Base-by-base conservation (phyloP, 2,113 vertebrate genomes). In the Cebidichthys violaceus region DNA sequence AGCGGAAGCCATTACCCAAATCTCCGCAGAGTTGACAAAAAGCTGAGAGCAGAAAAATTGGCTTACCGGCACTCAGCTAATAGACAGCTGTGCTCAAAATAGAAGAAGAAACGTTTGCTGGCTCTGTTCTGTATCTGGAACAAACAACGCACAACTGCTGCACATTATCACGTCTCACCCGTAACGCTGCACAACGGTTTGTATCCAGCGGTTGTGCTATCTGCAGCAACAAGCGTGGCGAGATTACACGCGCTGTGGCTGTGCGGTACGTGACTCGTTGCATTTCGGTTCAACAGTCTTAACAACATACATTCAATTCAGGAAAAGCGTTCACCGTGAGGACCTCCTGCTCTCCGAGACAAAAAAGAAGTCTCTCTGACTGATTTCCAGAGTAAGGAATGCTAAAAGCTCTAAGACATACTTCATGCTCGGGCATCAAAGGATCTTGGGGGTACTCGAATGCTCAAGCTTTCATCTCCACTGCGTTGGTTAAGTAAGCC, bases 391-490 rank as follows among this genome's bases (percentile, higher is more conserved):
- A 86, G 86, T 81, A 79, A 91, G 87, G 89, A 90, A 90, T 77
- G 85, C 86, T 91, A 78, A 92, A 86, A 92, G 88, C 88, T 75
- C 85, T 88, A 60, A 81, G 89, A 89, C 87, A 85, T 82, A 87
- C 91, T 91, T 92, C 88, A 92, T 81, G 87, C 85, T 86, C 9
- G 72, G 77, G 73, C 79, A 89, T 93, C 90, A 92, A 89, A 92
- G 87, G 79, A 75, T 61, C 59, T 62, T 29, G 22, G 31, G 61
- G 81, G 87, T 70, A 70, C 89, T 92, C 20, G 4, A 92, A 84
- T 71, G 91, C 70, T 92, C 73, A 84, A 84, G 87, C 85, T 92
- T 92, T 92, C 81, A 89, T 91, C 86, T 87, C 79, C 82, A 86
- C 85, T 91, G 78, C 65, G 79, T 77, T 84, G 86, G 79, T 89